Evolutionary conservation across 2,797 vertebrate species (phyloP).

Genomic region (Leptodactylus fallax): DNA sequence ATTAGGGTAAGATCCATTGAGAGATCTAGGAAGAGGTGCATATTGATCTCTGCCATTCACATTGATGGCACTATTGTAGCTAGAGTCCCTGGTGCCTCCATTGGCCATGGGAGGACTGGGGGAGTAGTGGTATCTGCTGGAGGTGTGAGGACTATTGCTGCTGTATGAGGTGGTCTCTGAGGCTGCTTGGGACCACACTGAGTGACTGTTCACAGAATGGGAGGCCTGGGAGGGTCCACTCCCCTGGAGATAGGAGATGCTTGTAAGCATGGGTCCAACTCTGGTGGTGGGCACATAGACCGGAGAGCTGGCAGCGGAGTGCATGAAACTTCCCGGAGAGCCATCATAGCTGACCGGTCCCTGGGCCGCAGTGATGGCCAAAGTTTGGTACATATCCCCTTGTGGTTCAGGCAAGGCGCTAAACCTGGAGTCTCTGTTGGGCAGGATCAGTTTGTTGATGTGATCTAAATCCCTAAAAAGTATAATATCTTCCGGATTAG

Average conservation of each 20-base stretch:
- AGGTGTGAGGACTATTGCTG: constrained; percentile 85
- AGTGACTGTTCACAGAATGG: constrained; percentile 85
- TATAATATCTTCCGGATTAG: constrained; percentile 87
- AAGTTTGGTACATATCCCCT: constrained; percentile 95
- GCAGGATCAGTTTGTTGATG: constrained; percentile 90
- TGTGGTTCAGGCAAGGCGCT: constrained; percentile 83
- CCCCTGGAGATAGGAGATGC: constrained; percentile 89
- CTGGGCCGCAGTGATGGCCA: constrained; percentile 90
- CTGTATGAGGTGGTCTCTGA: constrained; percentile 91
- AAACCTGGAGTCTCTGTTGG: constrained; percentile 85
- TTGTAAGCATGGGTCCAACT: constrained; percentile 92
- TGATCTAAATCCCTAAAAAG: constrained; percentile 96
- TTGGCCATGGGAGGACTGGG: constrained; percentile 91
- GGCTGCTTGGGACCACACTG: constrained; percentile 90
- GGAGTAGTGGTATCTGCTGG: constrained; percentile 92
- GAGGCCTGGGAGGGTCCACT: constrained; percentile 82
- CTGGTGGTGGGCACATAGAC: constrained; percentile 94
- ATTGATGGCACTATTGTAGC: constrained; percentile 82
- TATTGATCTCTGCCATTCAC: constrained; percentile 88
- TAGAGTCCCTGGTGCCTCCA: constrained; percentile 83
- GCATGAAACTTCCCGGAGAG: constrained; percentile 88
- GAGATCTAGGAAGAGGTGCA: constrained; percentile 82
- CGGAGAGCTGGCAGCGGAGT: constrained; percentile 92
- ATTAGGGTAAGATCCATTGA: constrained; percentile 88
- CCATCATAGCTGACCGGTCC: constrained; percentile 90